Evolutionary conservation across 2,797 vertebrate species (phyloP).

Genomic region (Babyrousa celebensis): DNA sequence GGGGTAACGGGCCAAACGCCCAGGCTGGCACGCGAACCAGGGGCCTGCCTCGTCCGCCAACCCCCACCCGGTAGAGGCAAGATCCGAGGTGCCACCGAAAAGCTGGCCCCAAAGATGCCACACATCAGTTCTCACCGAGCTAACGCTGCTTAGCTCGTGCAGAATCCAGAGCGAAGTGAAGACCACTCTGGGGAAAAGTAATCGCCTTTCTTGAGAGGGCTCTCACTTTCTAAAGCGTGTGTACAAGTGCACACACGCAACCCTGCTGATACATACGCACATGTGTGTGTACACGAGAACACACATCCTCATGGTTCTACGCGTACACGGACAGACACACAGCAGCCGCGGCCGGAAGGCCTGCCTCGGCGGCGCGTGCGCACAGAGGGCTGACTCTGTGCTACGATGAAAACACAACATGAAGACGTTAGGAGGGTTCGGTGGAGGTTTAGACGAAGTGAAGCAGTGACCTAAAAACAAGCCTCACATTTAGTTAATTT

Average conservation of each 20-base stretch:
- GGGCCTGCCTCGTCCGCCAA: not conserved
- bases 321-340: constrained; percentile 62
- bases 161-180: not conserved
- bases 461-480: not conserved
- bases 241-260: constrained; percentile 60
- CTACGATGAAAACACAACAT: not conserved
- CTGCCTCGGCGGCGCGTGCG: not conserved
- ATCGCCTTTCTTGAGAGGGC: not conserved
- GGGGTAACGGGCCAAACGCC: rapidly evolving
- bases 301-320: not conserved
- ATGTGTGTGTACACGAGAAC: constrained; percentile 43
- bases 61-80: not conserved
- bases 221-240: not conserved
- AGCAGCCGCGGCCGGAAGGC: not conserved
- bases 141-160: not conserved
- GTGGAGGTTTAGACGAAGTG: not conserved
- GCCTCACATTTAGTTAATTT: not conserved
- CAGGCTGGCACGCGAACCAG: rapidly evolving
- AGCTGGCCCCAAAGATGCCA: not conserved
- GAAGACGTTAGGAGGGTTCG: not conserved
- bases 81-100: not conserved
- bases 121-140: not conserved
- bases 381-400: not conserved
- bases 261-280: constrained; percentile 1
- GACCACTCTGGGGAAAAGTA: not conserved